Evolutionary conservation across 2,888 invertebrate species (phyloP), one percentile per base, ranked within the genome.

Genomic region (Andricus curvator): DNA sequence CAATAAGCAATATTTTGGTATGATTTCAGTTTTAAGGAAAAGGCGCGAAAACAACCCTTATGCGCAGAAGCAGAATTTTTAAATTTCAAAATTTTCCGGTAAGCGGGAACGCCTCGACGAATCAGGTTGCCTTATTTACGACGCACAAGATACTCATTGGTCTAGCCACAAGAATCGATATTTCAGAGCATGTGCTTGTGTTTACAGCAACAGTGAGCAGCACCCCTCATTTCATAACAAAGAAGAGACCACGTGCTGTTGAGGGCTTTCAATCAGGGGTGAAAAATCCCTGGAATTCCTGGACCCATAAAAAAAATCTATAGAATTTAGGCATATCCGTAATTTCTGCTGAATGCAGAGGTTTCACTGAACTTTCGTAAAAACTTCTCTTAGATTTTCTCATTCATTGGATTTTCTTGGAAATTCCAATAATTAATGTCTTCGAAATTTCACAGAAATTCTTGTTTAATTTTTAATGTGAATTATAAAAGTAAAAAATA

Each of bases 91-190:
- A n/a, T 56, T 56, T 56, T 2, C 56, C 56, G 22, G 51, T 33
- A 65, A 85, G 88, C 89, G 89, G 88, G 86, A 89, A 88, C 82
- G 1, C 37, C 3, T 64, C 13, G 66, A 29, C 90, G 88, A 90
- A 90, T 89, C 77, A n/a, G 25, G 6, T 2, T 6, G 8, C 74
- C 78, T 85, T 87, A 84, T 85, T 88, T 89, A 87, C 90, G 89
- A 89, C 90, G 90, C 90, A 90, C 84, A 90, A 90, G 80, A 84
- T 22, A 64, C 62, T 48, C 76, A 90, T 90, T 90, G 89, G 90
- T 68, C 41, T 67, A 68, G 17, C 3, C 20, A 25, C 56, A 79
- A 83, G 86, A 90, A 90, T 90, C 90, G 89, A 90, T 90, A 89
- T 89, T 51, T 74, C 33, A 51, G 74, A 74, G 74, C 56, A 74